These are phyloP conservation scores for Cryptus armator DNA, from an alignment of 2,888 invertebrate genomes.

Conservation along the genomic window DNA sequence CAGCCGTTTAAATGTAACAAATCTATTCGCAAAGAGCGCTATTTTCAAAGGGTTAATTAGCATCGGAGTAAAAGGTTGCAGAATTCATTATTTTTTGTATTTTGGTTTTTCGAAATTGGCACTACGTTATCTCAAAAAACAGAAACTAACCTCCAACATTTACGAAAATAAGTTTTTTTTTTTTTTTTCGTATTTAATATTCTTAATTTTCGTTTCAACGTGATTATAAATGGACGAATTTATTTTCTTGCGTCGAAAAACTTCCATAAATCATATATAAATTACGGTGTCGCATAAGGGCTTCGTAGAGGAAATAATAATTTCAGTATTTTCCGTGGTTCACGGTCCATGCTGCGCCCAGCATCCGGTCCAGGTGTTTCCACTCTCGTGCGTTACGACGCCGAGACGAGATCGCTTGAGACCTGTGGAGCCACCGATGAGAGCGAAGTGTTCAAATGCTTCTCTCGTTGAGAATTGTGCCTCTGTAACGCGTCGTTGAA, in stretches of 20 bases:
- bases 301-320: constrained; percentile 37
- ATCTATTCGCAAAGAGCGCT: no score
- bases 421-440: not conserved
- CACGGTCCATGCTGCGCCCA: constrained; percentile 57
- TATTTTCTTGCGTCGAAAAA: constrained; percentile 5
- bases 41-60: no score
- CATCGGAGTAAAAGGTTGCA: no score
- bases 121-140: no score
- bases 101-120: no score
- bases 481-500: not conserved
- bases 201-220: no score
- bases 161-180: no score
- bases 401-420: constrained; percentile 42
- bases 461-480: constrained; percentile 33
- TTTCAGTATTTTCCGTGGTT: constrained; percentile 51
- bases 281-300: not conserved
- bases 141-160: no score
- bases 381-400: constrained; percentile 62
- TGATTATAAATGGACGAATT: not conserved
- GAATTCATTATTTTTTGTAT: no score
- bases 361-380: constrained; percentile 70
- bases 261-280: not conserved
- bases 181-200: no score
- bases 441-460: not conserved
- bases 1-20: not conserved